Percentiles rank a stretch among this genome's conserved stretches.
Evolutionary conservation across 2,797 vertebrate species (phyloP).

Genomic region (Siniperca obscura): DNA sequence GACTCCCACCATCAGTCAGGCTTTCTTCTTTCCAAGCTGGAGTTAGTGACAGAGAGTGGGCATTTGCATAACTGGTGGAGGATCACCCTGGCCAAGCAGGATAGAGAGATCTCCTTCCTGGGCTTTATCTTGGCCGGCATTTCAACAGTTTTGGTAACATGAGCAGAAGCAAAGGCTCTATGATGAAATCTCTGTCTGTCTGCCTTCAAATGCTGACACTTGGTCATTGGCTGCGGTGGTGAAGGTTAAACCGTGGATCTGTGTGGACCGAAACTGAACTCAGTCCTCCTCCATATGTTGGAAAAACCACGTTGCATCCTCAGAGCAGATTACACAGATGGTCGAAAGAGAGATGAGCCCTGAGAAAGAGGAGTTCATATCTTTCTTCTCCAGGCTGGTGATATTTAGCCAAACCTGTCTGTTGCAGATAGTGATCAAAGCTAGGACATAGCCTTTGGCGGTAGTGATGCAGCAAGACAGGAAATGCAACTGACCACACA

Average conservation of each 20-base stretch:
- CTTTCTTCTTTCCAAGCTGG: constrained; percentile 1
- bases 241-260: constrained; percentile 11
- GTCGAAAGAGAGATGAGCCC: constrained; percentile 2
- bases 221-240: constrained; percentile 26
- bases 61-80: constrained; percentile 10
- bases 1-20: constrained; percentile 10
- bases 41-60: constrained; percentile 16
- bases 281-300: constrained; percentile 20
- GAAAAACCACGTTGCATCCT: constrained; percentile 7
- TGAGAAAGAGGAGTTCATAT: constrained; percentile 36
- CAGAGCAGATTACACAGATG: constrained; percentile 26
- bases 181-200: constrained; percentile 7
- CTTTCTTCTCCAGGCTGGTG: constrained; percentile 32
- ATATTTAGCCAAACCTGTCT: constrained; percentile 45
- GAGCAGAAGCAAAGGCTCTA: background rate
- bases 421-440: constrained; percentile 52
- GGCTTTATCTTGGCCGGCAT: constrained; percentile 14
- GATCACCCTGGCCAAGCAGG: background rate
- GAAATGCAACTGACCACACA: constrained; percentile 46
- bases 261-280: constrained; percentile 14
- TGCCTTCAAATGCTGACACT: constrained; percentile 2
- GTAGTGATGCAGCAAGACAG: constrained; percentile 25
- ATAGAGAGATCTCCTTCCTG: constrained; percentile 8
- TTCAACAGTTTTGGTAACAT: constrained; percentile 15
- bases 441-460: constrained; percentile 22